Percentiles rank a stretch among this genome's conserved stretches.
phyloP scores from a whole-genome alignment of 2,888 invertebrate species.

The Cosmorhoe ocellata region DNA sequence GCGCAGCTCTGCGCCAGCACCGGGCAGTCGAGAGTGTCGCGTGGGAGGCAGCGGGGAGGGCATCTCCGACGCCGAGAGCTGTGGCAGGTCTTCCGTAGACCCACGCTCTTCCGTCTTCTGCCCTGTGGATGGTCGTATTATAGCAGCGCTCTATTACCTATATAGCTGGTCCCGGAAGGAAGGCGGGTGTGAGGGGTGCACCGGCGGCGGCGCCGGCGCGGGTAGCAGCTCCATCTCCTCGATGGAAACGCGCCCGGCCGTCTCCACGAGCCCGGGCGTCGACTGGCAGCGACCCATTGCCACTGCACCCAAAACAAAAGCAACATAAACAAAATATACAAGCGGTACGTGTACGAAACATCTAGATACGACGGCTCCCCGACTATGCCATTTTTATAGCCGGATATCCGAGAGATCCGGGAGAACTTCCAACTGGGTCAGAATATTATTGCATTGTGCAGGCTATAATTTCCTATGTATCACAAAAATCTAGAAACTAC shows the following conservation, averaged over 20 bases:
- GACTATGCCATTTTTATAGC: slow-evolving; percentile 17
- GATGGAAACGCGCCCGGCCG: slow-evolving; percentile 93
- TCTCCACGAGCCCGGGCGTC: slow-evolving; percentile 97
- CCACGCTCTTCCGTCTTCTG: slow-evolving; percentile 10
- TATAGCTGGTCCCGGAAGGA: slow-evolving; percentile 80
- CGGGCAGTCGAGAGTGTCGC: slow-evolving; percentile 71
- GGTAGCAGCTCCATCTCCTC: slow-evolving; percentile 83
- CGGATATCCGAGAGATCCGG: slow-evolving; percentile 10
- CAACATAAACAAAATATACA: slow-evolving; percentile 32
- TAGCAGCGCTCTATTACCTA: slow-evolving; percentile 56
- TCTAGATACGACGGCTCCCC: slow-evolving; percentile 20
- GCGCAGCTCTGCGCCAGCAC: slow-evolving; percentile 84
- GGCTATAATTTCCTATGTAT: slow-evolving; percentile 11
- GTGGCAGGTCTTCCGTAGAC: slow-evolving; percentile 85
- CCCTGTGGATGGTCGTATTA: slow-evolving; percentile 18
- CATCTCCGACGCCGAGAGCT: slow-evolving; percentile 34
- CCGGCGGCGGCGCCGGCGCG: slow-evolving; percentile 63
- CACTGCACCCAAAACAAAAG: slow-evolving; percentile 80
- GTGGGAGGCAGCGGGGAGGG: background rate
- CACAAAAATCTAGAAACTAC: slow-evolving; percentile 10
- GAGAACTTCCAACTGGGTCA: slow-evolving; percentile 22
- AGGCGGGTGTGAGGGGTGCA: slow-evolving; percentile 74
- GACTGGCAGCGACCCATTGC: slow-evolving; percentile 98
- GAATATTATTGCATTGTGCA: slow-evolving; percentile 9
- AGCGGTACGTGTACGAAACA: slow-evolving; percentile 25